These are phyloP conservation scores for Carduelis carduelis DNA, from an alignment of 2,797 vertebrate species.

Conservation along the genomic window DNA sequence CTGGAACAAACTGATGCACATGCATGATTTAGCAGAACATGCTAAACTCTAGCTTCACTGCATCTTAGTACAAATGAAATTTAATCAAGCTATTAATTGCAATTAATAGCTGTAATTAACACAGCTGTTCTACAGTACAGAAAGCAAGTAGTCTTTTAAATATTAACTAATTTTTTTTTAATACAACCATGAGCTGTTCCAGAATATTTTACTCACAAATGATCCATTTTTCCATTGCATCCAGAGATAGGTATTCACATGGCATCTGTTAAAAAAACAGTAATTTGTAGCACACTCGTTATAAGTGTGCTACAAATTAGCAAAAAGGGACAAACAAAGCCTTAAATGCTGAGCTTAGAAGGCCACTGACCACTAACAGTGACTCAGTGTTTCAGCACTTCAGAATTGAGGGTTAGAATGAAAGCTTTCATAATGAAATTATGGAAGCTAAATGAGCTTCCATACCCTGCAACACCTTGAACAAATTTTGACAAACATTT, in stretches of 20 bases:
- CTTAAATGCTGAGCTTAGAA: not conserved
- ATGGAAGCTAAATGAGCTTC: not conserved
- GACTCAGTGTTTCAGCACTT: not conserved
- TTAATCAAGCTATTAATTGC: not conserved
- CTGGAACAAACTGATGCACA: not conserved
- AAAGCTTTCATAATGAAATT: too few relatives aligned
- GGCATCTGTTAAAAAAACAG: conserved; percentile 87
- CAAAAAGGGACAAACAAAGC: not conserved
- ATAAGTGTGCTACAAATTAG: not conserved
- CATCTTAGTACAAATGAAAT: not conserved
- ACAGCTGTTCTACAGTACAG: not conserved
- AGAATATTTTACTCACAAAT: conserved; percentile 87
- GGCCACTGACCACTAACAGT: not conserved
- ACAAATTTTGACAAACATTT: not conserved
- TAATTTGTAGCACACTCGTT: not conserved
- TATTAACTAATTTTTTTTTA: not conserved
- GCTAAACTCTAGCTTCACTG: not conserved
- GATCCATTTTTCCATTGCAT: conserved; percentile 99
- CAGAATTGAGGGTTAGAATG: not conserved
- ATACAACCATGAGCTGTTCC: not conserved
- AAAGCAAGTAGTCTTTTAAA: not conserved
- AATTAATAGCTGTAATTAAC: not conserved
- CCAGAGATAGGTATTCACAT: conserved; percentile 97
- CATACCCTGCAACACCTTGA: not conserved
- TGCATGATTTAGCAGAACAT: not conserved